Evolutionary conservation across 2,113 vertebrate genomes (phyloP).

Genomic region (Mobula birostris): DNA sequence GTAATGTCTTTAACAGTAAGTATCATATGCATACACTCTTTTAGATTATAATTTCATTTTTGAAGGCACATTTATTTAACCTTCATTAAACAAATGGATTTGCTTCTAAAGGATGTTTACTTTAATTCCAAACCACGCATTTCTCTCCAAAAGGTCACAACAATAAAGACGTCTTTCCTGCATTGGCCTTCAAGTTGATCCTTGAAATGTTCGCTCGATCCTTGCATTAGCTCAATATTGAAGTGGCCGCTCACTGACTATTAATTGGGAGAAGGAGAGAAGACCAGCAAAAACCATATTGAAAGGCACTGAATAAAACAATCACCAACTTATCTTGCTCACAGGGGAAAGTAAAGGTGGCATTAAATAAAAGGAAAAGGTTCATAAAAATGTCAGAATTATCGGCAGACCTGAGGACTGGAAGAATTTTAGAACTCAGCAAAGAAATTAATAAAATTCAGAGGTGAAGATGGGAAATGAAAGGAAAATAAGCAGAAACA

Average conservation of each 20-base stretch:
- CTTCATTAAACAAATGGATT: not conserved
- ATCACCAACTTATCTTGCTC: too few relatives aligned
- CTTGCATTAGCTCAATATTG: not conserved
- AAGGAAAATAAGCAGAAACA: too few relatives aligned
- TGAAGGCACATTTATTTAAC: not conserved
- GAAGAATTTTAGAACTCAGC: too few relatives aligned
- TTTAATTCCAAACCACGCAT: not conserved
- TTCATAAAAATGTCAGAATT: too few relatives aligned
- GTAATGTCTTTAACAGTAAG: not conserved
- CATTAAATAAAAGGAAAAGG: too few relatives aligned
- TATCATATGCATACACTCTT: not conserved
- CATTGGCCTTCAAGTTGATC: not conserved
- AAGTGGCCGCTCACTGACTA: not conserved
- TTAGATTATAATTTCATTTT: not conserved
- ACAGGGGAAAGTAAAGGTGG: too few relatives aligned
- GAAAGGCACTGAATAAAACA: too few relatives aligned
- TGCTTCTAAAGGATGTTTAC: not conserved
- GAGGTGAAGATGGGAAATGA: too few relatives aligned
- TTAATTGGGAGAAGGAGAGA: too few relatives aligned
- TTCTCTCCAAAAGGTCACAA: not conserved
- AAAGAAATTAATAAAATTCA: too few relatives aligned
- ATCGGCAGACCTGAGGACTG: too few relatives aligned
- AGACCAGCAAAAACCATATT: too few relatives aligned
- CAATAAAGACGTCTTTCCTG: not conserved
- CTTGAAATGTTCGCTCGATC: not conserved